Evolutionary conservation across 2,797 vertebrate species (phyloP).

Genomic region (Philypnodon macrostomus): DNA sequence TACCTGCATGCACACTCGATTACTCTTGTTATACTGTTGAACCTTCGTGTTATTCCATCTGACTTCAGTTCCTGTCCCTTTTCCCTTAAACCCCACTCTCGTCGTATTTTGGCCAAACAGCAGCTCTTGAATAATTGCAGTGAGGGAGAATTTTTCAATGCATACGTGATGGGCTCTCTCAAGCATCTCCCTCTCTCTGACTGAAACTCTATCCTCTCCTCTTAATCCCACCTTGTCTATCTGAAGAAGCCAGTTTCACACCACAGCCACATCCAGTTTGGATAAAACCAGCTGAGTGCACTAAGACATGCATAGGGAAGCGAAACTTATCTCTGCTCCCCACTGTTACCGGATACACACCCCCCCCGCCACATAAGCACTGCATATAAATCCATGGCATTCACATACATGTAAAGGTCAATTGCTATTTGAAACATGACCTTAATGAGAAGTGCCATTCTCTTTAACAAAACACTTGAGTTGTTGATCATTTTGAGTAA

Average conservation of each 20-base stretch:
- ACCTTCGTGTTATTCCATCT: conserved; percentile 60
- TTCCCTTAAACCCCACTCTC: conserved; percentile 44
- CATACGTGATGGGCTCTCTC: conserved; percentile 78
- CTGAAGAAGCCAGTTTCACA: conserved; percentile 59
- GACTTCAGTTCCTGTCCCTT: conserved; percentile 43
- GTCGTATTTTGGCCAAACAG: conserved; percentile 60
- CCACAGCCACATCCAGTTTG: conserved; percentile 37
- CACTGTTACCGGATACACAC: conserved; percentile 42
- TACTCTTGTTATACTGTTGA: conserved; percentile 38
- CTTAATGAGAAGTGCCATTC: conserved; percentile 49
- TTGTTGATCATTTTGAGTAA: conserved; percentile 44
- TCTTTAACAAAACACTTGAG: conserved; percentile 56
- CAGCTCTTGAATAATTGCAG: conserved; percentile 82
- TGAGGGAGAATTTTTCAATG: conserved; percentile 80
- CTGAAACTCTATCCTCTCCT: conserved; percentile 69
- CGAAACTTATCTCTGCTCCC: conserved; percentile 41
- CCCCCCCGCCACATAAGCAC: conserved; percentile 16
- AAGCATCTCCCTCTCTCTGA: conserved; percentile 49
- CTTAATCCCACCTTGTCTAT: conserved; percentile 73
- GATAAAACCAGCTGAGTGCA: conserved; percentile 42
- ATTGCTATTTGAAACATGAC: conserved; percentile 59
- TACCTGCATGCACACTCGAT: conserved; percentile 19
- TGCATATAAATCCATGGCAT: conserved; percentile 1
- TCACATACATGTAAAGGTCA: conserved; percentile 37
- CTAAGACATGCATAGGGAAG: conserved; percentile 55